Base-by-base conservation (phyloP, 2,797 vertebrate genomes). In the Chaenodraco wilsoni region DNA sequence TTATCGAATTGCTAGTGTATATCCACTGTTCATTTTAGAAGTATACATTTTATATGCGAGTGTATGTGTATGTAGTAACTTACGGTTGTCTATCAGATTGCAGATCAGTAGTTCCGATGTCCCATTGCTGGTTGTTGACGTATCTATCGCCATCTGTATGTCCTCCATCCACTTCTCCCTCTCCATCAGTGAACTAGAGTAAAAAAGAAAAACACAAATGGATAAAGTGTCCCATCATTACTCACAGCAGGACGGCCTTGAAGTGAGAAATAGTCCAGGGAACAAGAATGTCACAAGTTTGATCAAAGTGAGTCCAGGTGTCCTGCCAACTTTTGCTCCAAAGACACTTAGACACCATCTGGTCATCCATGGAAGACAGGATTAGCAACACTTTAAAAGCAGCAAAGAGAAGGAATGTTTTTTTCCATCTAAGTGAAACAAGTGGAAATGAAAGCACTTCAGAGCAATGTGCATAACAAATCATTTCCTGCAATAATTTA, bases 121-220 rank as follows among this genome's bases (percentile, higher is more conserved):
- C 48, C 95, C 95, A 0, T 96, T 97, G 88, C 93, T 96, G 84
- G 95, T 95, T 90, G 97, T 96, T 0, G 95, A 94, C 85, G 94
- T 88, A 76, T 98, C 96, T 66, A 98, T 95, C 1, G 96, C 97
- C 94, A 94, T 95, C 88, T 96, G 96, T 72, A 99, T 94, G 86
- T 99, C 98, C 71, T 98, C 97, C 52, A 95, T 95, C 98, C 98
- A 99, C 83, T 98, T 98, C 78, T 97, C 95, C 97, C 97, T 98
- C 90, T 99, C 98, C 3, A 92, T 77, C 0, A 85, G 88, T 45
- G 94, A 96, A 87, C 98, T 99, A 56, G n/a, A 63, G 41, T 8
- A 55, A 55, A 66, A 72, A 48, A 67, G 3, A 81, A 9, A 66
- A 3, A 82, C 15, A 79, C 15, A 82, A 33, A 68, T 1, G 33